Conservation (phyloP, 2,797 vertebrate genomes). For the Sebastes itinus region DNA sequence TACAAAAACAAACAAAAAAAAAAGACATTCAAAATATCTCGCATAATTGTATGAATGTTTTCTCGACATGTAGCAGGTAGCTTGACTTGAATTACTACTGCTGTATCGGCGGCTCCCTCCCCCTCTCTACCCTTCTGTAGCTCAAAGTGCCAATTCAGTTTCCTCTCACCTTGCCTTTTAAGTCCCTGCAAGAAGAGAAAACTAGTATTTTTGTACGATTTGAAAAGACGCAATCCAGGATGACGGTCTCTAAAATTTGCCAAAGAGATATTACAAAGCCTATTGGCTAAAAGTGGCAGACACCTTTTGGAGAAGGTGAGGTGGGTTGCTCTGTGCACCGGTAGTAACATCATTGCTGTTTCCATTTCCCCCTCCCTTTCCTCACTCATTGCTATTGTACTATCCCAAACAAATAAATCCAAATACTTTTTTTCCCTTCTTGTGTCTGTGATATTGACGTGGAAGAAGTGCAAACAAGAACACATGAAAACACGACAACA, state of each 20-base stretch:
- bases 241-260: slow-evolving; percentile 83
- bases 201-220: slow-evolving; percentile 86
- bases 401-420: slow-evolving; percentile 81
- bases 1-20: slow-evolving; percentile 21
- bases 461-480: not conserved
- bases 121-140: slow-evolving; percentile 53
- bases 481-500: slow-evolving; percentile 16
- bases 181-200: slow-evolving; percentile 66
- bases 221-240: slow-evolving; percentile 67
- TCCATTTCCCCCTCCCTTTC: slow-evolving; percentile 48
- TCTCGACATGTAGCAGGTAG: slow-evolving; percentile 76
- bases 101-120: slow-evolving; percentile 61
- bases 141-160: slow-evolving; percentile 73
- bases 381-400: slow-evolving; percentile 78
- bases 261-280: slow-evolving; percentile 84
- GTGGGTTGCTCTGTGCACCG: slow-evolving; percentile 69
- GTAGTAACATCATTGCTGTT: slow-evolving; percentile 75
- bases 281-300: slow-evolving; percentile 63
- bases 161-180: slow-evolving; percentile 66
- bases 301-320: slow-evolving; percentile 63
- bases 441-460: slow-evolving; percentile 37
- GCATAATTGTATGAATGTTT: slow-evolving; percentile 72
- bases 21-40: slow-evolving; percentile 47
- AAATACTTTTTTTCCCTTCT: slow-evolving; percentile 71
- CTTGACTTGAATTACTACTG: slow-evolving; percentile 76